Percentiles rank a stretch among this genome's conserved stretches.
Conservation (phyloP, 2,888 invertebrate species). For the Barypeithes pellucidus region DNA sequence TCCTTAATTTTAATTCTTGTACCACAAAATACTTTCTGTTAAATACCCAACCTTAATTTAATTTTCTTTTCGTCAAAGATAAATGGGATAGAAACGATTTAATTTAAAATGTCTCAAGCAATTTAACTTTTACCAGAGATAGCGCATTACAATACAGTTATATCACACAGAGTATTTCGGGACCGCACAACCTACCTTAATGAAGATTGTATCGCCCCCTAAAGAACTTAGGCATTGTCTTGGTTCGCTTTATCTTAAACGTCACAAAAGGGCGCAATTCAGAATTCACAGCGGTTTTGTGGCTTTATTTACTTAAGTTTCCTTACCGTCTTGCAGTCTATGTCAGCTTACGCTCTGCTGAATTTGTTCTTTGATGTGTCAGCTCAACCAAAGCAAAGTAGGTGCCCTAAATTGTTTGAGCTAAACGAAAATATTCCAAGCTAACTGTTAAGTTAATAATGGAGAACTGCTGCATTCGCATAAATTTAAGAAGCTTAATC, state of each 20-base stretch:
- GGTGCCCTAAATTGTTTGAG: constrained; percentile 1
- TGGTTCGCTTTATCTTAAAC: constrained; percentile 31
- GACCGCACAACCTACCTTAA: constrained; percentile 12
- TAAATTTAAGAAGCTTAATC: too few species aligned
- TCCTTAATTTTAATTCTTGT: too few species aligned
- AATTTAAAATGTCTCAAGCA: not conserved
- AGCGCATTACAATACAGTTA: not conserved
- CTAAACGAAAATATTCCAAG: not conserved
- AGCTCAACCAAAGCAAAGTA: constrained; percentile 3
- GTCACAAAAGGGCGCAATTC: constrained; percentile 19
- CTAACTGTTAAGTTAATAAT: not conserved
- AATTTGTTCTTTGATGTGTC: constrained; percentile 27
- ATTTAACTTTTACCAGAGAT: not conserved
- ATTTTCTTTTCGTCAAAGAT: not conserved
- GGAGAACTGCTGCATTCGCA: not conserved
- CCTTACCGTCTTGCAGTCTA: constrained; percentile 21
- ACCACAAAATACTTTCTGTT: too few species aligned
- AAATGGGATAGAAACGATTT: not conserved
- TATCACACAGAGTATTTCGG: not conserved
- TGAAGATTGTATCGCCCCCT: constrained; percentile 38
- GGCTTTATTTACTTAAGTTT: constrained; percentile 36
- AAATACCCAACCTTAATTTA: too few species aligned
- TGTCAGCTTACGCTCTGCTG: constrained; percentile 28
- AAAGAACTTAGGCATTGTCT: constrained; percentile 33
- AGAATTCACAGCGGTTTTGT: constrained; percentile 25